phyloP scores from a whole-genome alignment of 2,888 invertebrate genomes.

The Leptinotarsa juncta region DNA sequence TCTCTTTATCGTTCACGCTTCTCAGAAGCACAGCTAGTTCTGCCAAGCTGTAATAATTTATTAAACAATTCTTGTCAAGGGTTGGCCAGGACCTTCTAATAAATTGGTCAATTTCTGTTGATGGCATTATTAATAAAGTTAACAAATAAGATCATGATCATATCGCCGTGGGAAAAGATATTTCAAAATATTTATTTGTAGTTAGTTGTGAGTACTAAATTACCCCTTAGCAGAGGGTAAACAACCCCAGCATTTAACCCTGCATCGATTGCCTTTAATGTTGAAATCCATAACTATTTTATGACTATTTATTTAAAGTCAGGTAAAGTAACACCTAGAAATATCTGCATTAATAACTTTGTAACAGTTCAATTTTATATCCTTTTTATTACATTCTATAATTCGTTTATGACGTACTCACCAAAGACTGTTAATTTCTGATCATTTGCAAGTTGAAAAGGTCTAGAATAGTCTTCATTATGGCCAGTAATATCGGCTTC shows the following conservation, averaged over 20 bases:
- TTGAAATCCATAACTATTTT: slow-evolving; percentile 7
- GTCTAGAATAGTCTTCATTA: slow-evolving; percentile 27
- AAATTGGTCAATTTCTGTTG: too few relatives aligned
- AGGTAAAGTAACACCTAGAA: slow-evolving; percentile 14
- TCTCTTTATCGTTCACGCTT: too few relatives aligned
- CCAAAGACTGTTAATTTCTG: slow-evolving; percentile 29
- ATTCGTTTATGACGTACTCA: slow-evolving; percentile 26
- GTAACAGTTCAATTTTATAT: slow-evolving; percentile 16
- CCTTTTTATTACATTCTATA: slow-evolving; percentile 27
- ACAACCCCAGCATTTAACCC: slow-evolving; percentile 12
- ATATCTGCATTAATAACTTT: not conserved
- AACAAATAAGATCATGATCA: too few relatives aligned
- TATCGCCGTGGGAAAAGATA: too few relatives aligned
- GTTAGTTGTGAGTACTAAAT: too few relatives aligned
- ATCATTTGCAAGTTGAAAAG: slow-evolving; percentile 23
- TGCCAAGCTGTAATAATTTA: too few relatives aligned
- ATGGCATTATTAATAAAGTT: too few relatives aligned
- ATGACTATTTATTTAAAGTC: not conserved
- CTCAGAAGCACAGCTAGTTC: too few relatives aligned
- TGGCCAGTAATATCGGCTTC: slow-evolving; percentile 25
- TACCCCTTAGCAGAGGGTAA: too few relatives aligned
- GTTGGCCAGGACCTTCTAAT: too few relatives aligned
- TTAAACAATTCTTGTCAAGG: too few relatives aligned
- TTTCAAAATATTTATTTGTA: too few relatives aligned
- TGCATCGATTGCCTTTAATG: not conserved